Conservation (phyloP, 2,797 vertebrate genomes). For the Botia almorhae region DNA sequence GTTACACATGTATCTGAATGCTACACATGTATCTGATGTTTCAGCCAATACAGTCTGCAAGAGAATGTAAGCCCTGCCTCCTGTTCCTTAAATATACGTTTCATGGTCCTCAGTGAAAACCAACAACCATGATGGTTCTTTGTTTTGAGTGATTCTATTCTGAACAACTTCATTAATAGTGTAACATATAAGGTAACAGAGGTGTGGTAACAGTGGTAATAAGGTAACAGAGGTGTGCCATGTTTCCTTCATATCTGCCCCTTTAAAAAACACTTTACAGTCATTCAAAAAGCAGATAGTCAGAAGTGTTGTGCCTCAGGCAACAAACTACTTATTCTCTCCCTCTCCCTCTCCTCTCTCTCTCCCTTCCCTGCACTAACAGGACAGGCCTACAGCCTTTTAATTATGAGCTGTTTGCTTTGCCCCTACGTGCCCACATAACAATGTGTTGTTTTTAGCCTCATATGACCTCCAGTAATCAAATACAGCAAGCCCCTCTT, state of each 20-base stretch:
- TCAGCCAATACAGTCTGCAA: neutral
- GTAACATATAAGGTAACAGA: no score
- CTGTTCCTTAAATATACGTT: no score
- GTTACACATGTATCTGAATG: neutral
- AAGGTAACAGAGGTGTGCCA: no score
- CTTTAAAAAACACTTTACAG: neutral
- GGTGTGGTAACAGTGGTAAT: no score
- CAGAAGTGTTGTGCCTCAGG: neutral
- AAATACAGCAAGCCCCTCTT: slow-evolving; percentile 66
- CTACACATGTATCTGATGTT: no score
- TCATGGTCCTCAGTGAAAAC: no score
- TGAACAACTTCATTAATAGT: no score
- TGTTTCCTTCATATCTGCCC: no score
- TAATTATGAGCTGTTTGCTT: slow-evolving; percentile 85
- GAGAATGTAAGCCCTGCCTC: slow-evolving; percentile 5
- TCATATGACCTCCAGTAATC: slow-evolving; percentile 86
- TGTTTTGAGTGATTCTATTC: no score
- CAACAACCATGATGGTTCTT: no score
- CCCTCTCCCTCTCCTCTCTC: slow-evolving; percentile 9
- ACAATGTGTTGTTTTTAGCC: slow-evolving; percentile 85
- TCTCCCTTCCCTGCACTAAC: neutral
- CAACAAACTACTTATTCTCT: slow-evolving; percentile 8
- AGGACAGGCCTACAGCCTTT: slow-evolving; percentile 16
- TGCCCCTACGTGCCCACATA: slow-evolving; percentile 82
- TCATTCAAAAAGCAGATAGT: neutral